These are phyloP conservation scores for Entomyzon cyanotis DNA, from an alignment of 2,113 vertebrate genomes.

Conservation along the genomic window DNA sequence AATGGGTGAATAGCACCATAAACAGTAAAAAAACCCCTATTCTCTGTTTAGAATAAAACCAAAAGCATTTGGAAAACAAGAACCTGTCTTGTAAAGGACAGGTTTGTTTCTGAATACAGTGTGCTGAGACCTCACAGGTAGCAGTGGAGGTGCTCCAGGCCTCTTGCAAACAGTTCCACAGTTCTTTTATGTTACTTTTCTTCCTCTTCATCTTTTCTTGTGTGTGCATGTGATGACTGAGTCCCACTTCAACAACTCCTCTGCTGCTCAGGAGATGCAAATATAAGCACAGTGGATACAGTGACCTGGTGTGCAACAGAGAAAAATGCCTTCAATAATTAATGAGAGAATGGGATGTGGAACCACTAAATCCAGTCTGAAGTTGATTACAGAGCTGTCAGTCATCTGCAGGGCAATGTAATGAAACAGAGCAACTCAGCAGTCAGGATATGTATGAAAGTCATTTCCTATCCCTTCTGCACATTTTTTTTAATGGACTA, in stretches of 20 bases:
- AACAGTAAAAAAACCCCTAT: neutral
- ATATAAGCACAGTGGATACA: neutral
- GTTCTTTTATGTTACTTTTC: neutral
- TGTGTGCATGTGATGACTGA: neutral
- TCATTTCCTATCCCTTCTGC: slow-evolving; percentile 55
- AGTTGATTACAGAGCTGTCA: slow-evolving; percentile 58
- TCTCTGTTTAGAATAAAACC: neutral
- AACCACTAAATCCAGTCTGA: slow-evolving; percentile 44
- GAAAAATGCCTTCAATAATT: slow-evolving; percentile 46
- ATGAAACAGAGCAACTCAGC: slow-evolving; percentile 40
- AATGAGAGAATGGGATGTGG: slow-evolving; percentile 15
- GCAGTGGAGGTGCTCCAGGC: neutral
- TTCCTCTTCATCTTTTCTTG: neutral
- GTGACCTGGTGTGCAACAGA: fast-evolving
- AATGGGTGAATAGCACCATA: neutral
- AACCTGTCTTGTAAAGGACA: fast-evolving
- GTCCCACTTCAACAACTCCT: neutral
- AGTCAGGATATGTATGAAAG: slow-evolving; percentile 45
- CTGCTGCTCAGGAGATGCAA: neutral
- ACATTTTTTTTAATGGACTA: slow-evolving; percentile 31
- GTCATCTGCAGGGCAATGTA: slow-evolving; percentile 31
- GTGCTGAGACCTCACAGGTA: neutral
- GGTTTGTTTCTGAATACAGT: neutral
- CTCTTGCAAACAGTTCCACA: neutral
- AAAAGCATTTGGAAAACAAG: neutral